Base-by-base conservation (phyloP, 2,113 vertebrate species). In the Isichthys henryi region DNA sequence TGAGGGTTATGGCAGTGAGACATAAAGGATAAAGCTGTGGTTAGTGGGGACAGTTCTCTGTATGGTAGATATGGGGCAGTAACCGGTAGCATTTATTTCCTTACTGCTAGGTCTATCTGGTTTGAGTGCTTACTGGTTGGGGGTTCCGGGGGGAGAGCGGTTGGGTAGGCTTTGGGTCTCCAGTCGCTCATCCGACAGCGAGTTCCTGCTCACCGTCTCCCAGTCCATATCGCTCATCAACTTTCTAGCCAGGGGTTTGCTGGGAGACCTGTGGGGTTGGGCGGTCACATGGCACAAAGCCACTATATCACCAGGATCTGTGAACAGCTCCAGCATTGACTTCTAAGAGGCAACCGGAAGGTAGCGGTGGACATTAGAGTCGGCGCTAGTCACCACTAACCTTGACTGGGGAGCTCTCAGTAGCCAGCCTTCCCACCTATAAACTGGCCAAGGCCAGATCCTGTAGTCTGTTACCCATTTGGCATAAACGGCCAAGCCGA, bases 81-180 rank as follows among this genome's bases (percentile, higher is more conserved):
- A 48, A 86, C 2, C 8, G n/a, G n/a, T 46, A 80, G n/a, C 5
- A 23, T 74, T 49, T 27, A 23, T 13, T 23, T 53, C 86, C 50
- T 56, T 27, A 53, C 23, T 86, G 39, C 6, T 53, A 48, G 35
- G 27, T 7, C n/a, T 39, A 58, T 43, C 23, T n/a, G 46, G 84
- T 50, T 50, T 31, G 46, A 43, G 84, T 77, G 97, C 98, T 97
- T 95, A 99, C 98, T 98, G 98, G 94, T 97, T 99, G 88, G 98
- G 98, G 1, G 97, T 99, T 90, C 98, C 98, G 49, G 98, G 98
- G 15, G 98, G 98, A 15, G 98, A 99, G 21, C 98, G 96, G n/a
- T 98, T 98, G 0, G 98, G 98, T 56, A 99, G 95, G 93, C 98
- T 99, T 92, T 98, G 97, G 27, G 98, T 99, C 96, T 99, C 98